Percentiles rank a stretch among this genome's conserved stretches.
Conservation (phyloP, 2,113 vertebrate species). For the Ammodytes dubius region DNA sequence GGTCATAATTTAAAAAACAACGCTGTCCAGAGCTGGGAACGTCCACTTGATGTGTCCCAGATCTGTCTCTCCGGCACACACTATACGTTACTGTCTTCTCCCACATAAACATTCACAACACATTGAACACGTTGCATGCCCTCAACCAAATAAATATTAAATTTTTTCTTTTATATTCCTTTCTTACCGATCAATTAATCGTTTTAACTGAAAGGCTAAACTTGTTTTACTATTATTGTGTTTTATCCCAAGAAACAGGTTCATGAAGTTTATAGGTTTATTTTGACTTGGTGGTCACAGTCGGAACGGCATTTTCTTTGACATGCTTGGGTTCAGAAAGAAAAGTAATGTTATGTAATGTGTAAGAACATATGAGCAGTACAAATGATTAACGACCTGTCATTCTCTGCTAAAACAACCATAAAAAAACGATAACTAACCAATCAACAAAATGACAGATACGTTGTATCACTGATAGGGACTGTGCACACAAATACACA, state of each 20-base stretch:
- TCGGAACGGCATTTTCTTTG: not conserved
- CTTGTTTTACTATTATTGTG: not conserved
- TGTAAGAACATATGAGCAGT: too few relatives aligned
- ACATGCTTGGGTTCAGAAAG: not conserved
- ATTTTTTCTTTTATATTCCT: not conserved
- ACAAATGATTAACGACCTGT: too few relatives aligned
- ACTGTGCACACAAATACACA: not conserved
- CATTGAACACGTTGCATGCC: not conserved
- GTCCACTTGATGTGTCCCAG: constrained; percentile 25
- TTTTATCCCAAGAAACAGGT: not conserved
- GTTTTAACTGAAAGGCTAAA: not conserved
- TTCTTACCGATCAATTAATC: not conserved
- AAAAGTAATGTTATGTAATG: too few relatives aligned
- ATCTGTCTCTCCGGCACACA: constrained; percentile 8
- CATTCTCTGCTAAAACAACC: too few relatives aligned
- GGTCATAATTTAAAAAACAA: constrained; percentile 54
- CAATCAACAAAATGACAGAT: too few relatives aligned
- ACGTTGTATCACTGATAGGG: not conserved
- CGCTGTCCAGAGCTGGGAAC: constrained; percentile 20
- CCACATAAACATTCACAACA: constrained; percentile 5
- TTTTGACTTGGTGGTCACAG: not conserved
- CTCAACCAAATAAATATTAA: not conserved
- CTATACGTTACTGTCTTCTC: not conserved
- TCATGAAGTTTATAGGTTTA: too few relatives aligned
- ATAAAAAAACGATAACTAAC: too few relatives aligned